Evolutionary conservation across 1,140 invertebrate species (phyloP), one percentile per base, ranked within the genome.

Genomic region (Lanistes nyassanus): DNA sequence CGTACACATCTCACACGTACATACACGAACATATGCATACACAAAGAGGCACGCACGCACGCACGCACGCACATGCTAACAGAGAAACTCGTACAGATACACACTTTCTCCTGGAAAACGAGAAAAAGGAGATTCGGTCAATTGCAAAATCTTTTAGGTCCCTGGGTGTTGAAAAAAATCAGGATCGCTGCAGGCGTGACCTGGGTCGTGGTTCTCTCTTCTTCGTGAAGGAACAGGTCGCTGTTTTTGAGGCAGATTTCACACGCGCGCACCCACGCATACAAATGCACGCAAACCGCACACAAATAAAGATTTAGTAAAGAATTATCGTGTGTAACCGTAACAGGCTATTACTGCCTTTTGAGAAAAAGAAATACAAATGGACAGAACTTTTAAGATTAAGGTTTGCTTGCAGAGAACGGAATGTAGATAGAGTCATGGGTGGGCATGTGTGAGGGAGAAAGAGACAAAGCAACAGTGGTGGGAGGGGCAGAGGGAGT

Each of bases 271-370:
- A 69, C 67, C 51, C 42, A 53, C 67, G 3, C 67, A 53, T 42
- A 11, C 67, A 53, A 39, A 55, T n/a, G 19, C 23, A 69, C 67
- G 7, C 47, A 69, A 39, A 51, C 42, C 67, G 31, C 67, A 29
- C 67, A 55, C 67, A 53, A 39, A 34, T 42, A 53, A 39, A 53
- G 23, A 31, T 0, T 7, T 5, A 23, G 56, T n/a, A 11, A 60
- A n/a, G 23, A 9, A 23, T 26, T 60, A 60, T 16, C 11, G 9
- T 60, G 11, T 11, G 56, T 26, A 1, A 60, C 23, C 29, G 23
- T 11, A 60, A 23, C n/a, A n/a, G 11, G 56, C 9, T 1, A n/a
- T n/a, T n/a, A 47, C 42, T 13, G 39, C 56, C 21, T 58, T 58
- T 58, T 5, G 21, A 58, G 5, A 7, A 29, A 5, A 5, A 58